These are phyloP conservation scores for Pyrochroa serraticornis DNA, from an alignment of 2,888 invertebrate species.

Conservation along the genomic window DNA sequence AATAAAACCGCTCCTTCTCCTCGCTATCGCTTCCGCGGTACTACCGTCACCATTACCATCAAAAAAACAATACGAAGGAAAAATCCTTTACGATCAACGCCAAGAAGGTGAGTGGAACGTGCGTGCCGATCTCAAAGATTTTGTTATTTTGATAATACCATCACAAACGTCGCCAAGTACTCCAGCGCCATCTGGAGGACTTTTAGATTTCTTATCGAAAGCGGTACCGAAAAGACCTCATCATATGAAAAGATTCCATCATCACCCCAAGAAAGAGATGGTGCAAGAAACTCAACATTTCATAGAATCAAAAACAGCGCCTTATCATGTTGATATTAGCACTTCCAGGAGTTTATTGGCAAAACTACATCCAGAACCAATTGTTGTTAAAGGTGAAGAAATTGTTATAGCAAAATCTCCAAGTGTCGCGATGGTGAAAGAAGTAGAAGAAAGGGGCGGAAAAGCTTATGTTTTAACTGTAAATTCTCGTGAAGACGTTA, in stretches of 20 bases:
- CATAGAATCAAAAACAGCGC: slow-evolving; percentile 69
- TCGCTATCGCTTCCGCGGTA: neutral
- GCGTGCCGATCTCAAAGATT: slow-evolving; percentile 75
- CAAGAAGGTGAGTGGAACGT: slow-evolving; percentile 77
- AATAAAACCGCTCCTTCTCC: neutral
- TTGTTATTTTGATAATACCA: slow-evolving; percentile 67
- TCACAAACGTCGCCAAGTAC: slow-evolving; percentile 30
- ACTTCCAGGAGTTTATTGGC: slow-evolving; percentile 43
- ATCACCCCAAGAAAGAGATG: slow-evolving; percentile 40
- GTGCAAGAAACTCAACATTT: slow-evolving; percentile 60
- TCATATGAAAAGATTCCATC: slow-evolving; percentile 30
- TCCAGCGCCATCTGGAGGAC: slow-evolving; percentile 27
- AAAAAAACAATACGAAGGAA: slow-evolving; percentile 1
- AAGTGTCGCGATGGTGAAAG: slow-evolving; percentile 41
- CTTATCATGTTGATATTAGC: slow-evolving; percentile 71
- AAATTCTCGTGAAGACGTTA: slow-evolving; percentile 43
- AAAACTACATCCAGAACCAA: slow-evolving; percentile 43
- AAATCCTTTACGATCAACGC: slow-evolving; percentile 68
- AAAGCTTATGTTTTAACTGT: slow-evolving; percentile 47
- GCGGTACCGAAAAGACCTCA: slow-evolving; percentile 41
- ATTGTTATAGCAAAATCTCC: slow-evolving; percentile 47
- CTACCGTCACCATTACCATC: slow-evolving; percentile 15
- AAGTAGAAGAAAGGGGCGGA: slow-evolving; percentile 31
- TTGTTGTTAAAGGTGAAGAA: slow-evolving; percentile 35
- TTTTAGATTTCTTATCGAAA: slow-evolving; percentile 50